These are phyloP conservation scores for Mythimna ferrago DNA, from an alignment of 2,888 invertebrate species.

Conservation along the genomic window DNA sequence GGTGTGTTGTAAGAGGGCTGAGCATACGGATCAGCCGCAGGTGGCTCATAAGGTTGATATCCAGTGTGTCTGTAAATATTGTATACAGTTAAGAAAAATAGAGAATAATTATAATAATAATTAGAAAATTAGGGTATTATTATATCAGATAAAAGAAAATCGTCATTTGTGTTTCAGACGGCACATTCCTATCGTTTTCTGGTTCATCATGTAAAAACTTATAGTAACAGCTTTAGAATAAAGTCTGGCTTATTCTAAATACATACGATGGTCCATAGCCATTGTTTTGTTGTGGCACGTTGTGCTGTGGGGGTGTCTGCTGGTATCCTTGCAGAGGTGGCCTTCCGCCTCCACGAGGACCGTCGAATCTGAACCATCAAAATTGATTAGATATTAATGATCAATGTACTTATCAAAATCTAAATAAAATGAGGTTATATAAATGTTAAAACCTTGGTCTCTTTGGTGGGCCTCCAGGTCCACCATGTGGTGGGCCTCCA, in stretches of 20 bases:
- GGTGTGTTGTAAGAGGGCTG: constrained; percentile 81
- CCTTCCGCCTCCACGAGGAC: constrained; percentile 78
- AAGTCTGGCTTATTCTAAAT: constrained; percentile 3
- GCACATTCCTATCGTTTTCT: constrained; percentile 89
- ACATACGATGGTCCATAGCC: constrained; percentile 85
- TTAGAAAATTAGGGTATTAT: neutral
- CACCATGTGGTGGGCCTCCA: constrained; percentile 80
- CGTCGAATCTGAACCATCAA: constrained; percentile 79
- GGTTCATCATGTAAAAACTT: constrained; percentile 83
- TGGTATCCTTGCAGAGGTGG: constrained; percentile 79
- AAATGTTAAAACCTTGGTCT: constrained; percentile 77
- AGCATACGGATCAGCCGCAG: constrained; percentile 81
- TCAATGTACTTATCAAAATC: neutral
- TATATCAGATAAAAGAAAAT: constrained; percentile 76
- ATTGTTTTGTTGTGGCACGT: constrained; percentile 76
- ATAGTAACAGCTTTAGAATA: neutral
- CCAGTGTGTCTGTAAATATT: constrained; percentile 79
- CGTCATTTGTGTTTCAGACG: constrained; percentile 89
- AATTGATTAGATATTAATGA: neutral
- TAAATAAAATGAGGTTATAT: neutral
- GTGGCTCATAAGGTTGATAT: constrained; percentile 85
- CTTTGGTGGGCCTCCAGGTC: constrained; percentile 84
- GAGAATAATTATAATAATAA: neutral
- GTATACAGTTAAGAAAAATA: constrained; percentile 12
- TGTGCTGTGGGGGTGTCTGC: constrained; percentile 75